Evolutionary conservation across 2,888 invertebrate genomes (phyloP).

Genomic region (Apamea anceps): DNA sequence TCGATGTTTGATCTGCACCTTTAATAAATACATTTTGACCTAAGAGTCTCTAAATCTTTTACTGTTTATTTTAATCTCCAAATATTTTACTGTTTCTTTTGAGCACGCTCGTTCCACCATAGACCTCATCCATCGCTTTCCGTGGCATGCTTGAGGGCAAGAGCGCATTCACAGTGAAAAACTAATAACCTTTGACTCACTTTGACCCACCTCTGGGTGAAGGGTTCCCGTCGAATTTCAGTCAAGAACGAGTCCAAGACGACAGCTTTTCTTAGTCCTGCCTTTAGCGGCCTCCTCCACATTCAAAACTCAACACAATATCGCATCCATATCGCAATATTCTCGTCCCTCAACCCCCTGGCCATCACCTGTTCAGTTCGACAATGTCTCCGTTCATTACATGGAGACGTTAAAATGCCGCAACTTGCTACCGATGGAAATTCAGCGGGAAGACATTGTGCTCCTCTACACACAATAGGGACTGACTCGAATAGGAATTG

Average conservation of each 20-base stretch:
- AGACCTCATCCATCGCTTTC: too few relatives aligned
- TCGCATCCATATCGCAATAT: constrained; percentile 29
- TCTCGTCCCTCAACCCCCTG: constrained; percentile 33
- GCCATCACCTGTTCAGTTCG: constrained; percentile 69
- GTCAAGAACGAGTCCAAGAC: background rate
- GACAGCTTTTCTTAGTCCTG: background rate
- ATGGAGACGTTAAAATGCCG: constrained; percentile 69
- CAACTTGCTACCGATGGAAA: constrained; percentile 67
- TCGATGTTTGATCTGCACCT: background rate
- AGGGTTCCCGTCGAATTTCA: background rate
- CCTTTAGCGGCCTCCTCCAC: background rate
- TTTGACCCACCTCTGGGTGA: background rate
- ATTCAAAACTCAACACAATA: background rate
- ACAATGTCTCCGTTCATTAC: constrained; percentile 74
- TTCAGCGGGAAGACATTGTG: constrained; percentile 72
- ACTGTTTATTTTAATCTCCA: background rate
- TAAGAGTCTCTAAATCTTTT: background rate
- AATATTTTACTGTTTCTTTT: too few relatives aligned
- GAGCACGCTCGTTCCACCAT: too few relatives aligned
- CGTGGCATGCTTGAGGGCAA: too few relatives aligned
- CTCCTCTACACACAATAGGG: constrained; percentile 55
- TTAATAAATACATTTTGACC: background rate
- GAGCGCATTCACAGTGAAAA: too few relatives aligned
- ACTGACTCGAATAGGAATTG: constrained; percentile 54
- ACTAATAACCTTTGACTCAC: too few relatives aligned